Percentiles rank a stretch among this genome's conserved stretches.
phyloP scores from a whole-genome alignment of 53 echinoderm and acorn worm species.

The Luidia sarsii region DNA sequence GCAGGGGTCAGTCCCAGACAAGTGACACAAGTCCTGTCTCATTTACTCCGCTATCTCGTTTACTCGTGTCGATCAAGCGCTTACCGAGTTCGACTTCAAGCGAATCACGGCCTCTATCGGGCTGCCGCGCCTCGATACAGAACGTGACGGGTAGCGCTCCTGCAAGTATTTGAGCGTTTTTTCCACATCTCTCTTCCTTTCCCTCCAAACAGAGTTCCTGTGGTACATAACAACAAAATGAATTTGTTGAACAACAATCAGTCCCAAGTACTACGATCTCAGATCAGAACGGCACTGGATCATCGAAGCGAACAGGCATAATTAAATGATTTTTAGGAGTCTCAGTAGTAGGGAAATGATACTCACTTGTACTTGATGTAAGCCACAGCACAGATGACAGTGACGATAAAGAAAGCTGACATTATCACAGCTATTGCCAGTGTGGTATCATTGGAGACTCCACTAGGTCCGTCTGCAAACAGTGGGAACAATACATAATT shows the following conservation, averaged over 20 bases:
- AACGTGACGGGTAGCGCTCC: background rate
- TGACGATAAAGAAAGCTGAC: background rate
- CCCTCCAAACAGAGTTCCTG: constrained; percentile 39
- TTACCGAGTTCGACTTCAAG: constrained; percentile 26
- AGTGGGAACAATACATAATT: background rate
- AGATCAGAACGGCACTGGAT: background rate
- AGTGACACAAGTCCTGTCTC: too few relatives aligned
- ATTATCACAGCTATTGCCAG: constrained; percentile 37
- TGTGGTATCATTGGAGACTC: constrained; percentile 8
- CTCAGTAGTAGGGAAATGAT: too few relatives aligned
- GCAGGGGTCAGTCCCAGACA: too few relatives aligned
- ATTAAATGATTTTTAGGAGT: too few relatives aligned
- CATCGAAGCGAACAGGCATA: background rate
- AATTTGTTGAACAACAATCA: background rate
- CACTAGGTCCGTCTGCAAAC: background rate
- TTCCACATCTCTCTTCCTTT: constrained; percentile 5
- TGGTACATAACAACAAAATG: background rate
- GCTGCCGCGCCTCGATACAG: constrained; percentile 18
- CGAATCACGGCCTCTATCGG: background rate
- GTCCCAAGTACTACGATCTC: background rate
- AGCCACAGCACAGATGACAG: constrained; percentile 10
- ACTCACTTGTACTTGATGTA: constrained; percentile 49
- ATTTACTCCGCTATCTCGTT: too few relatives aligned
- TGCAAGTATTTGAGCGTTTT: constrained; percentile 11
- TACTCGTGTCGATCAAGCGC: too few relatives aligned